phyloP scores from a whole-genome alignment of 2,888 invertebrate genomes.

The Sylvicola fuscatus region DNA sequence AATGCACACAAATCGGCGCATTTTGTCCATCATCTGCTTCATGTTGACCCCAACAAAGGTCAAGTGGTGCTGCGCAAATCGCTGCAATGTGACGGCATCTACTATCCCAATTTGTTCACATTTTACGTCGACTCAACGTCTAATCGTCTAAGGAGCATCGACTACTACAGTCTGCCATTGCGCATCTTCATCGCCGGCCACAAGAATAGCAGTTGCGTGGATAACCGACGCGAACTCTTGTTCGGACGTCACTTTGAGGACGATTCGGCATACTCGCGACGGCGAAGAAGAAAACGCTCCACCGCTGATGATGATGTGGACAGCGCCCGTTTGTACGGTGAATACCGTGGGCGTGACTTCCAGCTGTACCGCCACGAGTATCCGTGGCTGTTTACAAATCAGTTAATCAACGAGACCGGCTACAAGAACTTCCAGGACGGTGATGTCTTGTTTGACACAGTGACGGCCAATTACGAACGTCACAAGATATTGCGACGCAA shows the following conservation, averaged over 20 bases:
- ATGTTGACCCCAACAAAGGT: constrained; percentile 54
- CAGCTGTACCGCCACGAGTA: constrained; percentile 5
- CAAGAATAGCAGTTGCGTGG: constrained; percentile 33
- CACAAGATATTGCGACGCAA: constrained; percentile 31
- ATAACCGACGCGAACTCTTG: constrained; percentile 34
- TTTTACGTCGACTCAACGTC: constrained; percentile 74
- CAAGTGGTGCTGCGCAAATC: constrained; percentile 49
- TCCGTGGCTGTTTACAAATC: constrained; percentile 5
- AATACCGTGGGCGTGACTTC: constrained; percentile 10
- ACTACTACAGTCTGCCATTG: constrained; percentile 63
- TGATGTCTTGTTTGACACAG: constrained; percentile 33
- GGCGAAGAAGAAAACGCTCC: constrained; percentile 17
- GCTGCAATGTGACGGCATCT: constrained; percentile 58
- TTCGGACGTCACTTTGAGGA: constrained; percentile 30
- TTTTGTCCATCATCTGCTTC: constrained; percentile 58
- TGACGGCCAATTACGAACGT: constrained; percentile 29
- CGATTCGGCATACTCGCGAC: constrained; percentile 34
- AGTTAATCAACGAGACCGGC: constrained; percentile 7
- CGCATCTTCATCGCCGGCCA: constrained; percentile 53
- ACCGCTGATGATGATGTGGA: constrained; percentile 11
- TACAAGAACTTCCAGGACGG: constrained; percentile 24
- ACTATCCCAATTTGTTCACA: constrained; percentile 68
- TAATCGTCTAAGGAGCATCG: constrained; percentile 53
- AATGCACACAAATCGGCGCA: constrained; percentile 63
- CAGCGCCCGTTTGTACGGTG: constrained; percentile 22